phyloP scores from a whole-genome alignment of 1,140 invertebrate species.

The Drosophila busckii region DNA sequence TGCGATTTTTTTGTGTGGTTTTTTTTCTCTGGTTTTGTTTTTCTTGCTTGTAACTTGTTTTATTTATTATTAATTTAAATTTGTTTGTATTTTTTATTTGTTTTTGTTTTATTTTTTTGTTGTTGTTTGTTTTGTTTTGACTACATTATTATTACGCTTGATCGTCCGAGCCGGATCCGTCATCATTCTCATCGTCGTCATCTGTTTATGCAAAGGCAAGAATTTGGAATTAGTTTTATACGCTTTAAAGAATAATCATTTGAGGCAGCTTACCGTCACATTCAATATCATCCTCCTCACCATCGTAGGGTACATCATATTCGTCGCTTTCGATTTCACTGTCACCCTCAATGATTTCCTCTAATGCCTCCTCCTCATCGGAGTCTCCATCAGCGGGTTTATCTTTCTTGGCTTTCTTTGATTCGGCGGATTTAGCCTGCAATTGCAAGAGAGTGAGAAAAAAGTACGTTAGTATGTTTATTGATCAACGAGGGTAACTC shows the following conservation, averaged over 20 bases:
- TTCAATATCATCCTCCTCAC: conserved; percentile 76
- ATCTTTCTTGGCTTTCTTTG: conserved; percentile 78
- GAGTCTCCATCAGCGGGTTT: conserved; percentile 69
- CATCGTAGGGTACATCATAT: conserved; percentile 77
- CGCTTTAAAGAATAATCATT: background rate
- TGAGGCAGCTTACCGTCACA: conserved; percentile 61
- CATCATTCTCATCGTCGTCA: conserved; percentile 77
- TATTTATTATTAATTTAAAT: conserved; percentile 77
- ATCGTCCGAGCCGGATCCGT: conserved; percentile 77
- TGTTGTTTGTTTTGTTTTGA: conserved; percentile 71
- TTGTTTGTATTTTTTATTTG: conserved; percentile 54
- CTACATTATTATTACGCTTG: conserved; percentile 79
- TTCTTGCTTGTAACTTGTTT: conserved; percentile 72
- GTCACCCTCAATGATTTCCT: conserved; percentile 74
- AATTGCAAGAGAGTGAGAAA: conserved; percentile 15
- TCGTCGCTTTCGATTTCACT: conserved; percentile 78
- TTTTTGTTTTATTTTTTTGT: conserved; percentile 47
- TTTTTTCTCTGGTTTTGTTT: conserved; percentile 47
- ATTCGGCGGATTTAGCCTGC: conserved; percentile 75
- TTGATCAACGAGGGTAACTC: conserved; percentile 15
- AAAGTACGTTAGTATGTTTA: conserved; percentile 7
- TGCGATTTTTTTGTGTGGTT: conserved; percentile 73
- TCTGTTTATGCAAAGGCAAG: conserved; percentile 33
- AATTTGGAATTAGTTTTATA: conserved; percentile 7
- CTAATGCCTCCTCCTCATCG: conserved; percentile 70